Evolutionary conservation across 1,140 invertebrate species (phyloP).

Genomic region (Micrasema minimum): DNA sequence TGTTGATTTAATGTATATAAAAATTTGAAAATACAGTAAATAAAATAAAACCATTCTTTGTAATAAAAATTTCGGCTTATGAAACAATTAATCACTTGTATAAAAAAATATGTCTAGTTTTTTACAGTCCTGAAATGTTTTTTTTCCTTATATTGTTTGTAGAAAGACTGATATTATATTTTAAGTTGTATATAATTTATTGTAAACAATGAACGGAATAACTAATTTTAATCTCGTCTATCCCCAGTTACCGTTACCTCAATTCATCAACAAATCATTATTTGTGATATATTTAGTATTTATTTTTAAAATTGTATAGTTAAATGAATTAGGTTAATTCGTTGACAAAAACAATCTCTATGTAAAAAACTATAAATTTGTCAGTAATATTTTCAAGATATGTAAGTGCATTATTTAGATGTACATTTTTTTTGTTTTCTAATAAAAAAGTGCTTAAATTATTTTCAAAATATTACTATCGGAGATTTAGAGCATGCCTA

Average conservation of each 20-base stretch:
- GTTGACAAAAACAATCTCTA: constrained; percentile 11
- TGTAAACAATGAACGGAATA: neutral
- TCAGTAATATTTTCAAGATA: no score
- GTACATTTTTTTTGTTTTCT: no score
- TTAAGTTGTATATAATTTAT: constrained; percentile 38
- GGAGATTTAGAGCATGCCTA: neutral
- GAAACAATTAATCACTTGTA: no score
- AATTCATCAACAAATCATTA: constrained; percentile 32
- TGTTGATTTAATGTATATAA: no score
- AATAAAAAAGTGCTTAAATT: no score
- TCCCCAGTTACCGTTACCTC: constrained; percentile 47
- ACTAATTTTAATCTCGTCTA: constrained; percentile 22
- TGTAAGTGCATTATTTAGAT: no score
- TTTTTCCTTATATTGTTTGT: constrained; percentile 15
- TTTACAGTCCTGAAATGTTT: no score
- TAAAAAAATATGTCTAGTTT: no score
- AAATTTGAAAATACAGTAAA: no score
- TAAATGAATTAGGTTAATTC: neutral
- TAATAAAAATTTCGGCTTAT: no score
- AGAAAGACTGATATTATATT: constrained; percentile 49
- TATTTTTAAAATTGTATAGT: constrained; percentile 16
- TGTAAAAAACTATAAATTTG: neutral
- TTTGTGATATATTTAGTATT: constrained; percentile 41
- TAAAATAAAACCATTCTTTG: no score
- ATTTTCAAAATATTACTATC: neutral